Percentiles rank a stretch among this genome's conserved stretches.
phyloP scores from a whole-genome alignment of 2,113 vertebrate species.

The Acrocephalus arundinaceus region DNA sequence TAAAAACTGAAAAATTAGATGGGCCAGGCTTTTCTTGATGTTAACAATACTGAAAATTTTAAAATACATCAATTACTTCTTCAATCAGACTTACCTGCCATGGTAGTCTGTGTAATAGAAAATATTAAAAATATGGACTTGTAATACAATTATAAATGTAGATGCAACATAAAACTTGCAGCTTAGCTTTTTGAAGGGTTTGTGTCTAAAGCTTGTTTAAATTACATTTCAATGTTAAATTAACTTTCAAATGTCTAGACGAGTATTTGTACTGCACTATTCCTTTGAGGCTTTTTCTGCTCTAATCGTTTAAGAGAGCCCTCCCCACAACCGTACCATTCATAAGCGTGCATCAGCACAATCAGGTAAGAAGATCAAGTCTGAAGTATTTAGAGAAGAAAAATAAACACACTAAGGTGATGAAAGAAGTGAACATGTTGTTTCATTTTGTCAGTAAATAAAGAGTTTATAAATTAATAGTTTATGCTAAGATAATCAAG shows the following conservation, averaged over 20 bases:
- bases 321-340: not conserved
- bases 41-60: not conserved
- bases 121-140: not conserved
- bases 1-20: not conserved
- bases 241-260: not conserved
- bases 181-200: not conserved
- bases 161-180: not conserved
- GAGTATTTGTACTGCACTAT: not conserved
- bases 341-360: fast-evolving
- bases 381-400: not conserved
- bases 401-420: not conserved
- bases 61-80: not conserved
- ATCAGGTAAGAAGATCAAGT: not conserved
- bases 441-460: slow-evolving; percentile 21
- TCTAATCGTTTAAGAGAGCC: not conserved
- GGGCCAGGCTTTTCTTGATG: not conserved
- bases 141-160: not conserved
- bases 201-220: not conserved
- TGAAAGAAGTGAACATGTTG: not conserved
- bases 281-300: not conserved
- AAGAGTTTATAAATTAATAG: not conserved
- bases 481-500: slow-evolving; percentile 25
- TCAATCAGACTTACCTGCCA: not conserved
- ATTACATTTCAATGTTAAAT: not conserved
- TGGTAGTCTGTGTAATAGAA: not conserved